Conservation (phyloP, 2,113 vertebrate genomes). For the Colossoma macropomum region DNA sequence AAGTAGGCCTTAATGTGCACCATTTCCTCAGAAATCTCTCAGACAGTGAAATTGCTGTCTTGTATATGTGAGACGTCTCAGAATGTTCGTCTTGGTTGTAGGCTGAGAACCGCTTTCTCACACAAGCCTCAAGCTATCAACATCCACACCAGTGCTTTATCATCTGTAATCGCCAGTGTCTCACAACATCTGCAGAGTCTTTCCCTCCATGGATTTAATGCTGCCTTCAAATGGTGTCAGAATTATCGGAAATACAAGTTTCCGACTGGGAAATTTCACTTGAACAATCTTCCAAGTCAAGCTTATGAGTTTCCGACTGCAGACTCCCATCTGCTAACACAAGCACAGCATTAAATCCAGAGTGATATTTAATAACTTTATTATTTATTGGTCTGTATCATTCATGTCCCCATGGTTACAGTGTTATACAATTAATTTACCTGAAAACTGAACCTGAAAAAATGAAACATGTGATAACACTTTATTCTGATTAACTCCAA, state of each 20-base stretch:
- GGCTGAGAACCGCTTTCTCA: neutral
- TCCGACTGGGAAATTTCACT: neutral
- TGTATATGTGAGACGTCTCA: neutral
- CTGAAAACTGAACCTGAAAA: no score
- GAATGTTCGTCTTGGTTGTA: neutral
- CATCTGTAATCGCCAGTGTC: neutral
- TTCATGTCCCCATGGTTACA: neutral
- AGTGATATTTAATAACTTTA: neutral
- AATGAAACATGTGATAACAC: no score
- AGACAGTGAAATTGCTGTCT: neutral
- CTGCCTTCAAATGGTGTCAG: neutral
- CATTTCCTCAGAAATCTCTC: slow-evolving; percentile 12
- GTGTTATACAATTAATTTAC: no score
- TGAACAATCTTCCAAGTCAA: neutral
- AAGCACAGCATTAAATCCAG: neutral
- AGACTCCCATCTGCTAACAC: neutral
- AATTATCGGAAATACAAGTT: neutral
- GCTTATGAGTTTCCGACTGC: neutral
- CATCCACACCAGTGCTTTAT: neutral
- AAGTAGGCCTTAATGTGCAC: neutral
- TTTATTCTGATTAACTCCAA: no score
- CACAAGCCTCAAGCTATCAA: neutral
- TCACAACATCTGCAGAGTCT: neutral
- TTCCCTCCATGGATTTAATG: neutral
- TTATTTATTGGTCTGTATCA: neutral